Conservation (phyloP, 2,888 invertebrate genomes). For the Fragum sueziense region DNA sequence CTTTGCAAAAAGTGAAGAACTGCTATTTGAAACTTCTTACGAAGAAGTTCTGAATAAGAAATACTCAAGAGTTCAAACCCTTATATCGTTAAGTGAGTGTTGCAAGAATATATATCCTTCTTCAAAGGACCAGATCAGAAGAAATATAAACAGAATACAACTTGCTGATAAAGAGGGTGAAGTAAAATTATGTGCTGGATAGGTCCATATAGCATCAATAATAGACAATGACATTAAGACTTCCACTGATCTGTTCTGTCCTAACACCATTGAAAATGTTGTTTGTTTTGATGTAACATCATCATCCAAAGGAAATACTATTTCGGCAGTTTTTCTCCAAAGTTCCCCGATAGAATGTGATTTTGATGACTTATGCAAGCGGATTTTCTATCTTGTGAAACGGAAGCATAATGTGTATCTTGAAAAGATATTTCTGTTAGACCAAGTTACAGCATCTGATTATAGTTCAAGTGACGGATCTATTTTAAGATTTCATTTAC, state of each 20-base stretch:
- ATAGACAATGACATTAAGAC: slow-evolving; percentile 32
- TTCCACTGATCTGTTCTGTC: slow-evolving; percentile 16
- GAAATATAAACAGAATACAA: slow-evolving; percentile 6
- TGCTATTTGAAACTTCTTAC: slow-evolving; percentile 7
- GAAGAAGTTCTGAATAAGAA: slow-evolving; percentile 8
- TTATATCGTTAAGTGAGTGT: slow-evolving; percentile 11
- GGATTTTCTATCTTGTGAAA: slow-evolving; percentile 26
- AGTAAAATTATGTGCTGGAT: slow-evolving; percentile 1
- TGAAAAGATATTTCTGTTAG: neutral
- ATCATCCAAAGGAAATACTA: slow-evolving; percentile 10
- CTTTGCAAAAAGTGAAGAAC: slow-evolving; percentile 7
- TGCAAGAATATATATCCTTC: slow-evolving; percentile 9
- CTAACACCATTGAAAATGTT: slow-evolving; percentile 17
- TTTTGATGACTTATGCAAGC: slow-evolving; percentile 22
- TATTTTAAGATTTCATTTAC: slow-evolving; percentile 19
- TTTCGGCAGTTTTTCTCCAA: slow-evolving; percentile 29
- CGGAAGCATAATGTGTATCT: slow-evolving; percentile 21
- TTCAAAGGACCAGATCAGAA: slow-evolving; percentile 19
- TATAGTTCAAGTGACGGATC: slow-evolving; percentile 7
- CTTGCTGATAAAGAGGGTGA: slow-evolving; percentile 16
- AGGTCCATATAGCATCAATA: slow-evolving; percentile 17
- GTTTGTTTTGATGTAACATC: slow-evolving; percentile 34
- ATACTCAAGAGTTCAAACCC: slow-evolving; percentile 8
- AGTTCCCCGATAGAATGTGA: neutral
- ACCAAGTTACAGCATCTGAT: neutral